Base-by-base conservation (phyloP, 1,140 invertebrate genomes). In the Euura saliciscinereae region DNA sequence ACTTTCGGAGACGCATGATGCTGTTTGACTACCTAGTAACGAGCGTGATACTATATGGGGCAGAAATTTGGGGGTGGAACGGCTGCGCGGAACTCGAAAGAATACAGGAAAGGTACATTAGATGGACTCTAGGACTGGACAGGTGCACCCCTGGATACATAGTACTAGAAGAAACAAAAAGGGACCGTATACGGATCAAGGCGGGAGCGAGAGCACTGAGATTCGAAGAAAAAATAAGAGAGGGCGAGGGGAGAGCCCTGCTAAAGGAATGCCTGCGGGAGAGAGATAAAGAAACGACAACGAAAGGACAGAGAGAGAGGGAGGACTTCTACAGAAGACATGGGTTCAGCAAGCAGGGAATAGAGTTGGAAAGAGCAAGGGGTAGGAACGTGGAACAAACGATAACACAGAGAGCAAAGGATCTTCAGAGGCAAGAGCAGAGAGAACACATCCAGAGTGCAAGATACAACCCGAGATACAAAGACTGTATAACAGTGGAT, bases 51-150 rank as follows among this genome's bases (percentile, higher is more conserved):
- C 28, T 28, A 1, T 28, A 28, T 1, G 28, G 28, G 28, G 28
- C 28, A 1, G 28, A 28, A 28, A 28, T 74, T 10, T 74, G 44
- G 65, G 73, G 73, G 1, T 73, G 72, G 68, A 45, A 68, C 6
- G 45, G 68, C 44, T 66, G 42, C 42, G 44, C 67, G 43, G 66
- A 70, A 42, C 10, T 74, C 8, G 69, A 74, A 66, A 42, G 28
- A 6, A 45, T 77, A 2, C 43, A 72, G 13, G 0, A 46, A 28
- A 66, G 73, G 10, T 77, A 77, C 64, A 59, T 75, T 3, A 77
- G 69, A 65, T 75, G 73, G 73, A 10, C 72, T 3, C n/a, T 77
- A 28, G 74, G 42, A 6, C 11, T 75, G 3, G 71, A 73, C 43
- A 44, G 43, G 2, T 44, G 51, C 2, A 77, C 71, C 1, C 73